These are phyloP conservation scores for Otus sunia DNA, from an alignment of 2,113 vertebrate genomes.

Conservation along the genomic window DNA sequence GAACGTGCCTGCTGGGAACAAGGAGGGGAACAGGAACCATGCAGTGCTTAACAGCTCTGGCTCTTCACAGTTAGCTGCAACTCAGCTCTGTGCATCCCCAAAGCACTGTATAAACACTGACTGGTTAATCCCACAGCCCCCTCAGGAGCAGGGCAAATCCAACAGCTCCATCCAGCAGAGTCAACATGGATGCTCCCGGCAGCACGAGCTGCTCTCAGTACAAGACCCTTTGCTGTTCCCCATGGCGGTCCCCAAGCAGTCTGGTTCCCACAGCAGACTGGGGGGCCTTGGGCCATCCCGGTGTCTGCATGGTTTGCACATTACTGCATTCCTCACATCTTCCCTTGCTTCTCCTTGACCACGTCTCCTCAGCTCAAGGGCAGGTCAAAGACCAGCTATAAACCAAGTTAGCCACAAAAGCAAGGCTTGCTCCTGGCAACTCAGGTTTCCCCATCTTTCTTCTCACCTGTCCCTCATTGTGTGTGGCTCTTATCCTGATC, in stretches of 20 bases:
- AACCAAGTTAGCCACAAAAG: background rate
- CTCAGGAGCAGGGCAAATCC: background rate
- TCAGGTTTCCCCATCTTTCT: background rate
- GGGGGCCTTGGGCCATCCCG: background rate
- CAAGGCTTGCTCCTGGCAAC: background rate
- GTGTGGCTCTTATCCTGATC: background rate
- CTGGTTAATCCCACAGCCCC: background rate
- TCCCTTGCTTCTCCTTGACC: background rate
- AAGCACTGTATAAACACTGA: background rate
- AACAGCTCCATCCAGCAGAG: background rate
- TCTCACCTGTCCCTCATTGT: background rate
- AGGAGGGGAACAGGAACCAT: background rate
- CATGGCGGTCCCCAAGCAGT: background rate
- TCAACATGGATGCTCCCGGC: rapidly evolving
- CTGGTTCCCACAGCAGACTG: background rate
- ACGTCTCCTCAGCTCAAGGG: background rate
- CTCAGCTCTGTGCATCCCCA: background rate
- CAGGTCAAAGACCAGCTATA: background rate
- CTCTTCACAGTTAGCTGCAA: background rate
- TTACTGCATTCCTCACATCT: background rate
- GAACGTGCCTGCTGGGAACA: background rate
- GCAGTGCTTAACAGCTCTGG: background rate
- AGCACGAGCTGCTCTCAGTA: background rate
- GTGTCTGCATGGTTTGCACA: background rate
- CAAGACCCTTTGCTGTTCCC: background rate